Base-by-base conservation (phyloP, 2,888 invertebrate species). In the Coelogynopora nodosa region DNA sequence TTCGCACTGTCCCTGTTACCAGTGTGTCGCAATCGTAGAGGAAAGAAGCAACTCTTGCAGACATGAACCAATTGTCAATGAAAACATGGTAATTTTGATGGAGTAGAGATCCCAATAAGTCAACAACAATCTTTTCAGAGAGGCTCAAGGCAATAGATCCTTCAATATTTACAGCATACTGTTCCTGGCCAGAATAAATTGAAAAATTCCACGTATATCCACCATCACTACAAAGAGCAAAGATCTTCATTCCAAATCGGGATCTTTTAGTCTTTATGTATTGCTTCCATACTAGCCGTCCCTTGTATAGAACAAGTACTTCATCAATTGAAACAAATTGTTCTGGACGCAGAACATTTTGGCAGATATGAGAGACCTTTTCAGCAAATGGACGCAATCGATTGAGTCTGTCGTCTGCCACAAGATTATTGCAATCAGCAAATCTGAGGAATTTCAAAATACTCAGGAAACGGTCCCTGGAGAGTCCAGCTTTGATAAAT, bases 381-480 rank as follows among this genome's bases (percentile, higher is more conserved):
- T 82, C 31, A 2, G 31, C 30, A 31, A 82, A 82, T 30, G 29
- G 82, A 82, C 82, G 29, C 30, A 82, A 31, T 82, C 31, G 30
- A 29, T 82, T 82, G 30, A 82, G 31, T 30, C 82, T 30, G 82
- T 82, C 29, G 31, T 82, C 82, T 31, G 30, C 31, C 30, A 31
- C 82, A 82, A 82, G 29, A 2, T 82, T 82, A 82, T 82, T 80
- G 27, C 81, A 80, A 80, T 80, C 29, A 31, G 82, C 82, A 82
- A 82, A 82, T 82, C 82, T 82, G 31, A 82, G 82, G 31, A 82
- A 82, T 31, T 82, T 82, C 82, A 82, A 82, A 82, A 82, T 82
- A 31, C 30, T 31, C 31, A 82, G 27, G 29, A 82, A 82, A 31
- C 29, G 82, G 31, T 82, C 82, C 30, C 82, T 30, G 31, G 82